Evolutionary conservation across 2,113 vertebrate genomes (phyloP), one percentile per base, ranked within the genome.

Genomic region (Galeopterus variegatus): DNA sequence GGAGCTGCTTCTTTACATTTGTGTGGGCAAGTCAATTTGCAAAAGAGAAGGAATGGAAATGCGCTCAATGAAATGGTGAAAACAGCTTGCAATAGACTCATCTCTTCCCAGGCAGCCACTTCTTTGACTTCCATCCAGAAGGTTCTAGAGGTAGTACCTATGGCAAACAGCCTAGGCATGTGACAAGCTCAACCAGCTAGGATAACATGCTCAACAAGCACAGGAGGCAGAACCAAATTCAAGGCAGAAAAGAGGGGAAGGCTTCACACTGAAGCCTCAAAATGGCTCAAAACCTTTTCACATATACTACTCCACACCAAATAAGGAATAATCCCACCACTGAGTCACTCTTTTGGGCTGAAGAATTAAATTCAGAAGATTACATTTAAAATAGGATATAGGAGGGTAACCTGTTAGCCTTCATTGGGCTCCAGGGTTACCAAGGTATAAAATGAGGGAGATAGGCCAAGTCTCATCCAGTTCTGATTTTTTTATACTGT

Each of bases 31-130:
- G 54, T 77, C 90, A 93, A 69, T 70, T 95, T 96, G 56, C 76
- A 93, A 88, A 92, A 75, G 23, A 84, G 10, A 88, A 9, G 73
- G 62, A 94, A 88, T 93, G 26, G 58, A 95, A 97, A 92, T 96
- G 56, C 86, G 62, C 72, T 80, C 11, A 23, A 86, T 36, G 48
- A 96, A 97, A 96, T 94, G 95, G 96, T 96, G 72, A 93, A 95
- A 96, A 90, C 17, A 97, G 86, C 87, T 96, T 96, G 67, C 5
- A 48, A 65, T 14, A 52, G 70, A 93, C 45, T 75, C n/a, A 88
- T 67, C n/a, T 72, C 64, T 93, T 89, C 26, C 67, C 10, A 41
- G 82, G 56, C 31, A 96, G 31, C 26, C 36, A 94, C 23, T 95
- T 77, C 60, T 87, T 82, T 90, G 60, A 90, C 26, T 58, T 95